Evolutionary conservation across 35 echinoderm and acorn worm genomes (phyloP).

Genomic region (Holothuria glaberrima): DNA sequence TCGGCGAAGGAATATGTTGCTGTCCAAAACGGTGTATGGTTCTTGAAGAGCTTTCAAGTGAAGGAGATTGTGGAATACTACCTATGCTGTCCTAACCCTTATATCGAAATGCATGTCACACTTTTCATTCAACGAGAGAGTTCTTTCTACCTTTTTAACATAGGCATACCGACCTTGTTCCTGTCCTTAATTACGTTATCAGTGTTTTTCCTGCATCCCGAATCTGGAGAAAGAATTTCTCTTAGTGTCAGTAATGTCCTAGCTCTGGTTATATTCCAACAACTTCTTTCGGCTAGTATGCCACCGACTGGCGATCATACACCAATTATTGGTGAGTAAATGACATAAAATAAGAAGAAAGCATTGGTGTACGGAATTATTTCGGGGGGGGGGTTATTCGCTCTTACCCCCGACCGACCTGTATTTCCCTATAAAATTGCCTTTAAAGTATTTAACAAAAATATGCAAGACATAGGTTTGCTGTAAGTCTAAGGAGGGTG

Average conservation of each 20-base stretch:
- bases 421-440: too few relatives aligned
- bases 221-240: constrained; percentile 82
- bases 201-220: constrained; percentile 64
- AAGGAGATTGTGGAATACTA: constrained; percentile 5
- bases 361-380: too few relatives aligned
- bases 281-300: constrained; percentile 61
- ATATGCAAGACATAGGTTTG: too few relatives aligned
- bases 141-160: constrained; percentile 28
- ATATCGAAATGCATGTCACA: constrained; percentile 11
- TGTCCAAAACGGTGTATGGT: constrained; percentile 6
- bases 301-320: constrained; percentile 69
- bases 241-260: constrained; percentile 82
- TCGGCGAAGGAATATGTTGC: neutral
- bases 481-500: too few relatives aligned
- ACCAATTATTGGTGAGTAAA: constrained; percentile 72
- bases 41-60: neutral
- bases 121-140: constrained; percentile 35
- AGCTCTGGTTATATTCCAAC: constrained; percentile 80
- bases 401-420: too few relatives aligned
- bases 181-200: constrained; percentile 47
- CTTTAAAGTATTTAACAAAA: too few relatives aligned
- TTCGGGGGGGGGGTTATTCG: too few relatives aligned
- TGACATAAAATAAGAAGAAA: too few relatives aligned
- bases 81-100: neutral
- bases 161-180: constrained; percentile 44